Conservation (phyloP, 2,888 invertebrate genomes). For the Nemotelus nigrinus region DNA sequence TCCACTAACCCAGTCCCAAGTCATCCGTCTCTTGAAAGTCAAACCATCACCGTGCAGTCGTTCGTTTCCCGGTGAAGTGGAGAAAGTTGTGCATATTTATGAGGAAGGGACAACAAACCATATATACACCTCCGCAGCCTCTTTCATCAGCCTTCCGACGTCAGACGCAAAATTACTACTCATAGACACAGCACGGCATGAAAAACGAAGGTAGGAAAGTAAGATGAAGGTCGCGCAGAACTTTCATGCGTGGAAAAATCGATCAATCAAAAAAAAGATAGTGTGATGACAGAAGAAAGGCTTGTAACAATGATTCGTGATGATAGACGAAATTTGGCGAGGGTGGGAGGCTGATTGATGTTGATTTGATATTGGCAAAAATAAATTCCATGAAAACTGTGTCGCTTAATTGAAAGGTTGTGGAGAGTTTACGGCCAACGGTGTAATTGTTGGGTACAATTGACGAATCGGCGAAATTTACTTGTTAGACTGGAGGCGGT, state of each 20-base stretch:
- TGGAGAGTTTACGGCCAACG: slow-evolving; percentile 1
- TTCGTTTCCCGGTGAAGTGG: slow-evolving; percentile 4
- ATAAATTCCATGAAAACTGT: slow-evolving; percentile 14
- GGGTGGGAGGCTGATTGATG: not conserved
- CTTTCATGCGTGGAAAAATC: slow-evolving; percentile 42
- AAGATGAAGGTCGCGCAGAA: slow-evolving; percentile 31
- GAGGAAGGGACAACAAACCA: not conserved
- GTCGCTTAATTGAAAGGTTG: slow-evolving; percentile 31
- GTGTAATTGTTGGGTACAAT: not conserved
- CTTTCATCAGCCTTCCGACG: not conserved
- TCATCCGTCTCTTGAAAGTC: not conserved
- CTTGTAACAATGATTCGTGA: not conserved
- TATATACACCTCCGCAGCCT: not conserved
- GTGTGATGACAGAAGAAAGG: not conserved
- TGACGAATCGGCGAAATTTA: not conserved
- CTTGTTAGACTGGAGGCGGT: not conserved
- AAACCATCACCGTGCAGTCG: not conserved
- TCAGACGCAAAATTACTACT: not conserved
- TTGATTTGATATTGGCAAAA: not conserved
- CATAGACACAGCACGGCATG: not conserved
- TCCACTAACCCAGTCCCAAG: not conserved
- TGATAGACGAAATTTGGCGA: not conserved
- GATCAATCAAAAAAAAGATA: slow-evolving; percentile 28
- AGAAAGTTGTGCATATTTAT: slow-evolving; percentile 14
- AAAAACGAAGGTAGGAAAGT: slow-evolving; percentile 8